Base-by-base conservation (phyloP, 2,888 invertebrate genomes). In the Scaptomyza reducta region DNA sequence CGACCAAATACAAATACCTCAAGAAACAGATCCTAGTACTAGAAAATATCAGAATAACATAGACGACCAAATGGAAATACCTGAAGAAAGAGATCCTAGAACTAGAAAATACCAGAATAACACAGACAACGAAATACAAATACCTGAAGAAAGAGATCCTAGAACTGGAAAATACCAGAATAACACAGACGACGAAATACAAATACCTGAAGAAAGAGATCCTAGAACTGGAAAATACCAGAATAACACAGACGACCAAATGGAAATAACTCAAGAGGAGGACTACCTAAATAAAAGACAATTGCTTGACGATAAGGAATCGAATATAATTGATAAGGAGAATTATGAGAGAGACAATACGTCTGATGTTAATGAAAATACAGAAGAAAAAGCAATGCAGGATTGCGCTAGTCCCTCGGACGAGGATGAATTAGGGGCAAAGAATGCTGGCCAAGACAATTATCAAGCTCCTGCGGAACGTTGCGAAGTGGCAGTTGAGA, bases 401-500 rank as follows among this genome's bases (percentile, higher is more conserved):
- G 63, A 63, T 29, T 63, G 63, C 13, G 16, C 45, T 9, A 64
- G 33, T 18, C 13, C 40, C 2, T 18, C 63, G 33, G 53, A 53
- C 18, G 65, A 64, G 0, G 63, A 63, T 11, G 54, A 38, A 1
- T 1, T 16, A 10, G 25, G 16, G 42, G n/a, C 11, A 16, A 1
- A 9, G 0, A 16, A n/a, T 6, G 3, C 1, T 27, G 18, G 18
- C 0, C n/a, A 35, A n/a, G 6, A 35, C 38, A 5, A 27, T 13
- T 16, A 7, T 9, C 11, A 7, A 33, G 25, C 3, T 13, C 13
- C 6, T 10, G 13, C 3, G 13, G 0, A 18, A 47, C n/a, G 3
- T 14, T 42, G 71, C 6, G 72, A 76, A 11, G 58, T 44, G 13
- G 51, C 45, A 18, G 56, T 71, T 16, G 74, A 74, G 49, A 74